Evolutionary conservation across 2,888 invertebrate species (phyloP), one percentile per base, ranked within the genome.

Genomic region (Cataglyphis livida): DNA sequence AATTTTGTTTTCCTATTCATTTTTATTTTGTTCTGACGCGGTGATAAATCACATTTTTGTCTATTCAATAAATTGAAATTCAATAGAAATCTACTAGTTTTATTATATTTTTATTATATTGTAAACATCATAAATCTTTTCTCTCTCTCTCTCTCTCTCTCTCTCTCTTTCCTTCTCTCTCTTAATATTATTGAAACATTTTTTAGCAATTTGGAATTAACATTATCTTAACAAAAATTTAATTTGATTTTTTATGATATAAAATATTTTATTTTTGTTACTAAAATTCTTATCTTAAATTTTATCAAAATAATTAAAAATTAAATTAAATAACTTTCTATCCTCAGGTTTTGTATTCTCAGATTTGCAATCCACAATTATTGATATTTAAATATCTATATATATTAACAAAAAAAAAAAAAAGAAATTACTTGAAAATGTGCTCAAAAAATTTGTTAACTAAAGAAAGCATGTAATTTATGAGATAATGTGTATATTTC

Each of bases 31-130:
- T 44, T 62, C 32, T 18, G 6, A 44, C 2, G 25, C 7, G 18
- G 4, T 44, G 5, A 4, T 41, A 66, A 66, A 44, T 66, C 9
- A 25, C 21, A 65, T 44, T 18, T 66, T 25, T 66, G 10, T 15
- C 18, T 66, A 1, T 41, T 44, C 18, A 66, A 44, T 44, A 28
- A 28, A 66, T 44, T 66, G 3, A 66, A 66, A 48, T 66, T 66
- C 2, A n/a, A 68, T 68, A 28, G 10, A 44, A 41, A 48, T 68
- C 12, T 3, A 66, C 0, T 48, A 48, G 18, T 18, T 48, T 28
- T 68, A 12, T 7, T 0, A 6, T 32, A 21, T n/a, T n/a, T 62
- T n/a, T n/a, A 62, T 15, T 68, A 15, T 48, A 44, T 28, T 35
- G 6, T 32, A n/a, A 5, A 35, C 10, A 62, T 3, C 28, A 25